A percentile compares a stretch with the other conserved stretches of the same genome.
phyloP scores from a whole-genome alignment of 2,113 vertebrate species.

The Motacilla alba region DNA sequence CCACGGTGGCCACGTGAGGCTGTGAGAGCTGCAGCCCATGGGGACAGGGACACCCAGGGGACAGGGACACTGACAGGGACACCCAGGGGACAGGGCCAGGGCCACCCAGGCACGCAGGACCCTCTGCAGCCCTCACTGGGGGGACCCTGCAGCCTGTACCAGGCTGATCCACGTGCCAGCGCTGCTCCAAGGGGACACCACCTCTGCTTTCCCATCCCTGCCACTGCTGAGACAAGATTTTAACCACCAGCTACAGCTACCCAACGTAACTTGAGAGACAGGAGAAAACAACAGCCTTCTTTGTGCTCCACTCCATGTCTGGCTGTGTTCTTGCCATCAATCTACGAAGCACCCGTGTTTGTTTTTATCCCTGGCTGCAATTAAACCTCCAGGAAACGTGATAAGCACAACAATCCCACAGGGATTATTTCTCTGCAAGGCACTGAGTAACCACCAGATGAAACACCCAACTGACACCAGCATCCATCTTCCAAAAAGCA shows the following conservation, averaged over 20 bases:
- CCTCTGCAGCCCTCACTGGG: not conserved
- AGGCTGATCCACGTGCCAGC: not conserved
- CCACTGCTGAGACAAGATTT: not conserved
- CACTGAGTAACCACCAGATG: not conserved
- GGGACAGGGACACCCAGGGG: not conserved
- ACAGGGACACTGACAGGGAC: not conserved
- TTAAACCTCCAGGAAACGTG: slow-evolving; percentile 32
- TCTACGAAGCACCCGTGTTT: not conserved
- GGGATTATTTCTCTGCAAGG: slow-evolving; percentile 15
- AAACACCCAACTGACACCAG: slow-evolving; percentile 23
- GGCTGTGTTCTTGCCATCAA: not conserved
- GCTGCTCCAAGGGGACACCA: not conserved
- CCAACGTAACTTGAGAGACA: not conserved
- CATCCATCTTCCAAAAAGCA: slow-evolving; percentile 27
- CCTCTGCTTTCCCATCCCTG: not conserved
- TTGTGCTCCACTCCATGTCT: not conserved
- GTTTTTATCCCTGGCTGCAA: slow-evolving; percentile 24
- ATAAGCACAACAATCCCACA: not conserved
- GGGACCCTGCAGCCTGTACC: not conserved
- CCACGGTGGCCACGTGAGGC: not conserved
- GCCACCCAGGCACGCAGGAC: not conserved
- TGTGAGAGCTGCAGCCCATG: not conserved
- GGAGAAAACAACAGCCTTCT: not conserved
- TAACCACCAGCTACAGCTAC: not conserved
- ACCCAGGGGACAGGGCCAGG: not conserved